Base-by-base conservation (phyloP, 1,140 invertebrate genomes). In the Caenorhabditis remanei region DNA sequence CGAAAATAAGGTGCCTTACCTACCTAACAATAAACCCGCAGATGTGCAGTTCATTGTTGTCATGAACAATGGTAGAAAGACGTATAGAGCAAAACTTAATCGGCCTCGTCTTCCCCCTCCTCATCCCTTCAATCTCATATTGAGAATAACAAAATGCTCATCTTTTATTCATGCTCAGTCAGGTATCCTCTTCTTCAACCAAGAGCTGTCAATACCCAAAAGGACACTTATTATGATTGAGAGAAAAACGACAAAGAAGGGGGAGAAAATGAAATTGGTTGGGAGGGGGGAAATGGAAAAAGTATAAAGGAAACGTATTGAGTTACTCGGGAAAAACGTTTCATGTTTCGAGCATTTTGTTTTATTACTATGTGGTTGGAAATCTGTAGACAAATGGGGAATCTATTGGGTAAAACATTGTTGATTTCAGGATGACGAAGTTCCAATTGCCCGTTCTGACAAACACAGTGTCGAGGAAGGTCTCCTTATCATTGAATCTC, bases 391-490 rank as follows among this genome's bases (percentile, higher is more conserved):
- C 55, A 0, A 56, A 32, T 5, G n/a, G 53, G 56, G n/a, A 2
- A 41, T 53, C 11, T 53, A 11, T 53, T 53, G 9, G 9, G 13
- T 53, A 53, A 3, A 53, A 53, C 5, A 6, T 14, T 4, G 19
- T 21, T 11, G 2, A n/a, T 86, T 75, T 86, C 46, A 86, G 85
- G 85, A 86, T 16, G 63, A 71, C 16, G 85, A 71, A 21, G 87
- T 87, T 50, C 85, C 87, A 43, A 84, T 87, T 40, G 58, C 50
- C 13, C 56, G 58, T 21, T 85, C 87, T 24, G 87, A 87, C 56
- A 84, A 85, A 14, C 58, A 87, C 53, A 87, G 32, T 55, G 87
- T 87, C 1, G 87, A 87, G 9, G 87, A 85, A 50, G 87, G 87
- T 9, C 84, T 87, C 19, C 87, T 87, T 14, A 71, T 87, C 21